A percentile compares a stretch with the other conserved stretches of the same genome.
These are phyloP conservation scores for Oxygymnocypris stewartii DNA, from an alignment of 2,113 vertebrate genomes.

Conservation along the genomic window DNA sequence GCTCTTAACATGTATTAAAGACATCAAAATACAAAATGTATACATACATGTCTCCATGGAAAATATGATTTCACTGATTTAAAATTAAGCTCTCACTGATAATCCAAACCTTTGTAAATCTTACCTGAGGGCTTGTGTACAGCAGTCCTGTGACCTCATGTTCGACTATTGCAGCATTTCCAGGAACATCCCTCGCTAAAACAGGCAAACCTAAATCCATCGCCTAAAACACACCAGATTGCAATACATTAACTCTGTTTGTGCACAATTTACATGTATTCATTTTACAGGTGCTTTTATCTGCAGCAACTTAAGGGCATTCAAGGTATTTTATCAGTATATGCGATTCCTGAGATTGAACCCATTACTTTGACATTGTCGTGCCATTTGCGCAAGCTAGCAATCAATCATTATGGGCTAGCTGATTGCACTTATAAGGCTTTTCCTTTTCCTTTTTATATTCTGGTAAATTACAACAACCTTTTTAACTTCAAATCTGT, in stretches of 20 bases:
- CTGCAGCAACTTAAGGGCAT: background rate
- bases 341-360: background rate
- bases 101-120: background rate
- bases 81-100: background rate
- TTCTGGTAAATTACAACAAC: background rate
- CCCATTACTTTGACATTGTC: background rate
- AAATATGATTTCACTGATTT: background rate
- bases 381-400: background rate
- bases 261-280: constrained; percentile 1
- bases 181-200: constrained; percentile 86
- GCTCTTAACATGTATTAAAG: background rate
- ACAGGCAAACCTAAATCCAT: constrained; percentile 88
- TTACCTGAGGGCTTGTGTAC: constrained; percentile 85
- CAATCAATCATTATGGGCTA: constrained; percentile 2
- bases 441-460: background rate
- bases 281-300: constrained; percentile 11
- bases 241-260: constrained; percentile 13
- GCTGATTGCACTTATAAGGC: background rate
- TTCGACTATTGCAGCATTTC: constrained; percentile 83
- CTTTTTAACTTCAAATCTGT: background rate
- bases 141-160: constrained; percentile 86
- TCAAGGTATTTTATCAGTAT: background rate
- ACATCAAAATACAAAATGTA: background rate
- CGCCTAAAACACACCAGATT: constrained; percentile 74
- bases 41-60: background rate